Evolutionary conservation across 2,888 invertebrate genomes (phyloP), one percentile per base, ranked within the genome.

Genomic region (Zaprionus bogoriensis): DNA sequence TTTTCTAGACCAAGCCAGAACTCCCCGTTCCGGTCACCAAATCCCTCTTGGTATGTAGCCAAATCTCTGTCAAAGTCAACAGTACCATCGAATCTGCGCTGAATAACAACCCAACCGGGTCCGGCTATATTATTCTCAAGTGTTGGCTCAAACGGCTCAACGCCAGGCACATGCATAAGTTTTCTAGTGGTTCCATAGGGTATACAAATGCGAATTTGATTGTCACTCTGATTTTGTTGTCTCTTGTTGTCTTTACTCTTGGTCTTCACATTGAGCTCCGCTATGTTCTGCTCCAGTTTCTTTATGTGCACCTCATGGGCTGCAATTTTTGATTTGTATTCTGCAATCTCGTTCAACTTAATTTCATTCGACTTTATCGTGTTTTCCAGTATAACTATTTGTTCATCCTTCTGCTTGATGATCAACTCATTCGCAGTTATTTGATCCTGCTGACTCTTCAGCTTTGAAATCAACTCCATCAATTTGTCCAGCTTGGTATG

Each of bases 1-100:
- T 94, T 93, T 66, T 95, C 94, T 67, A 94, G 85, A 1, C 94
- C 94, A 9, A 94, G 90, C 93, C 94, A 95, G 84, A 94, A 94
- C 85, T 95, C 94, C 0, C 93, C 93, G 0, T 92, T 92, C 14
- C 94, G 89, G 78, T 94, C 94, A 1, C 95, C 95, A 77, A 95
- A 95, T 4, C 95, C 95, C 36, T 91, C 85, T 74, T 93, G 93
- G 83, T 95, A 95, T 50, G 93, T 93, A 0, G 91, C 84, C 94
- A 94, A 95, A 42, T 91, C 86, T 68, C 92, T 92, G 75, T 92
- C 92, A 83, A 95, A 95, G 74, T 94, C 93, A 82, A 94, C 93
- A 0, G 92, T 91, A 0, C 94, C 94, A 65, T 94, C 93, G 65
- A 92, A 92, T 17, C 94, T 92, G 68, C 93, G 93, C 86, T 94